A percentile compares a stretch with the other conserved stretches of the same genome.
Evolutionary conservation across 2,113 vertebrate species (phyloP).

Genomic region (Octodon degus): DNA sequence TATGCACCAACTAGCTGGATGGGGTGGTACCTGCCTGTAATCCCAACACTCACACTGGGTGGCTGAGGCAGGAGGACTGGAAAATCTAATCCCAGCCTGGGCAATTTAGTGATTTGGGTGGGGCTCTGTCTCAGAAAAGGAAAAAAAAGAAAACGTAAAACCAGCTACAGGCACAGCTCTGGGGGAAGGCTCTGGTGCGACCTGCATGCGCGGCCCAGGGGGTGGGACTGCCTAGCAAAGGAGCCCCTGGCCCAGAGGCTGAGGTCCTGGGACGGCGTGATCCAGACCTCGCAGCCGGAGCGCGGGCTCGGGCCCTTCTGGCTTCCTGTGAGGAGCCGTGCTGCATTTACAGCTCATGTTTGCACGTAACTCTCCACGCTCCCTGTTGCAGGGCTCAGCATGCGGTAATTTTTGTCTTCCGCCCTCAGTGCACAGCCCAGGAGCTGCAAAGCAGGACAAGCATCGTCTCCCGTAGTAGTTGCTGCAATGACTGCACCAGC

Average conservation of each 20-base stretch:
- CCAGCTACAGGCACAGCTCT: neutral
- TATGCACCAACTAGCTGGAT: neutral
- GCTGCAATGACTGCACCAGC: neutral
- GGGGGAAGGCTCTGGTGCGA: neutral
- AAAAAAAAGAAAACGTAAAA: neutral
- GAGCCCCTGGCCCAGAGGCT: neutral
- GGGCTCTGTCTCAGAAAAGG: neutral
- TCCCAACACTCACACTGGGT: neutral
- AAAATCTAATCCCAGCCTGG: neutral
- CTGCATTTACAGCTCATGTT: neutral
- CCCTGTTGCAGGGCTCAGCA: neutral
- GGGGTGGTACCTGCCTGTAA: too few species aligned
- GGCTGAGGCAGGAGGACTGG: neutral
- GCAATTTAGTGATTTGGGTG: neutral
- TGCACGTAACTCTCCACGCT: neutral
- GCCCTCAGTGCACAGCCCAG: neutral
- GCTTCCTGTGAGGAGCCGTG: neutral
- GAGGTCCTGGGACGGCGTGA: neutral
- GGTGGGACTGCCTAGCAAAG: too few species aligned
- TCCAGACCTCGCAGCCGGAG: neutral
- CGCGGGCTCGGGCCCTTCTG: neutral
- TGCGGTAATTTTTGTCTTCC: neutral
- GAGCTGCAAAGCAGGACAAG: neutral
- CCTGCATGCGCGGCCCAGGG: fast-evolving
- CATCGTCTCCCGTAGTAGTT: neutral